Evolutionary conservation across 1,140 invertebrate genomes (phyloP).

Genomic region (Mercenaria mercenaria): DNA sequence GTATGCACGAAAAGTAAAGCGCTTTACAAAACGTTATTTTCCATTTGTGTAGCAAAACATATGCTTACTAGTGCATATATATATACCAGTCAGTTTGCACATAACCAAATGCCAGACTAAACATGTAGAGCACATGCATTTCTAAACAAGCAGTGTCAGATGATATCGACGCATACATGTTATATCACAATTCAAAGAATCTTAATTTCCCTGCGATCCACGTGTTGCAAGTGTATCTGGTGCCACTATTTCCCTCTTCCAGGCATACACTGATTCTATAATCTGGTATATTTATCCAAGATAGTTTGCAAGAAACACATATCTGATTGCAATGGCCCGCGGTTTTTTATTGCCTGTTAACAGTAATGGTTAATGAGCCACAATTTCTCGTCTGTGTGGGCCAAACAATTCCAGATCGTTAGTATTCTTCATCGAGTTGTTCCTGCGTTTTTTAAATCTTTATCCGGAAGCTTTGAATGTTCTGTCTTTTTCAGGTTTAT

Average conservation of each 20-base stretch:
- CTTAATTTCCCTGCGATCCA: not conserved
- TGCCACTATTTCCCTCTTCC: not conserved
- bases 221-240: not conserved
- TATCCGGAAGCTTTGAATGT: no score
- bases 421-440: no score
- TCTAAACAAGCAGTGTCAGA: not conserved
- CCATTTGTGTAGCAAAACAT: no score
- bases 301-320: conserved; percentile 30
- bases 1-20: no score
- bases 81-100: not conserved
- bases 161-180: not conserved
- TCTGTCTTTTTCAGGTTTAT: no score
- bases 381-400: conserved; percentile 7
- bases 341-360: conserved; percentile 52
- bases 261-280: not conserved
- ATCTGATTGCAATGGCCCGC: conserved; percentile 30
- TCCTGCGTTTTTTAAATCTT: no score
- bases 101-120: not conserved
- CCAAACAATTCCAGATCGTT: not conserved
- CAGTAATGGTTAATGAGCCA: conserved; percentile 14
- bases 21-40: no score
- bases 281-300: not conserved
- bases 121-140: conserved; percentile 14
- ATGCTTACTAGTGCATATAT: no score
- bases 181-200: conserved; percentile 26